Evolutionary conservation across 2,888 invertebrate genomes (phyloP).

Genomic region (Hetaerina titia): DNA sequence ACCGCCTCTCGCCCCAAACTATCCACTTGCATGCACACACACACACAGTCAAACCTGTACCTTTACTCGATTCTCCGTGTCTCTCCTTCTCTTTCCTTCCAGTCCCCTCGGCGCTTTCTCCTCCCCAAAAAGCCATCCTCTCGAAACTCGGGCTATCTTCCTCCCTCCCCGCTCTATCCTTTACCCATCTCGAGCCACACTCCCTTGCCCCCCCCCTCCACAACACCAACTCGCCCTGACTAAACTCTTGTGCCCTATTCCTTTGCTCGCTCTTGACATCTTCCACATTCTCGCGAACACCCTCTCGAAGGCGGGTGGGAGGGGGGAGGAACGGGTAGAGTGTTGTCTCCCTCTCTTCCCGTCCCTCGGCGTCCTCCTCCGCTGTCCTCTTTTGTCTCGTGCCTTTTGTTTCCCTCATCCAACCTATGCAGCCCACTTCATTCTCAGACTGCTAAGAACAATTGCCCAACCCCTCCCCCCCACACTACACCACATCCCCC

Average conservation of each 20-base stretch:
- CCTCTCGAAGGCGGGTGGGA: background rate
- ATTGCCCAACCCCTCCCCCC: background rate
- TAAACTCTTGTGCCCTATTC: constrained; percentile 15
- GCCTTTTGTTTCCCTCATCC: constrained; percentile 5
- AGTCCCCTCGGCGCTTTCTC: background rate
- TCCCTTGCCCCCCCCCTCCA: background rate
- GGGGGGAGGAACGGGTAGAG: background rate
- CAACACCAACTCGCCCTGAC: background rate
- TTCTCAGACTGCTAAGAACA: background rate
- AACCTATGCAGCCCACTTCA: constrained; percentile 21
- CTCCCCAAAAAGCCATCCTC: background rate
- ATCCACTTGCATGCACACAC: background rate
- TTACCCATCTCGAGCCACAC: background rate
- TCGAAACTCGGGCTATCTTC: background rate
- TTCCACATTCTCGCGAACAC: background rate
- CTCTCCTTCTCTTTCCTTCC: background rate
- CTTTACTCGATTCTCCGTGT: background rate
- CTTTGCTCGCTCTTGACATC: background rate
- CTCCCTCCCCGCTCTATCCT: background rate
- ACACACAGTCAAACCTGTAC: background rate
- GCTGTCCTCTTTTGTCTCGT: constrained; percentile 16
- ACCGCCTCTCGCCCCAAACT: background rate
- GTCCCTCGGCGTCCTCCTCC: background rate
- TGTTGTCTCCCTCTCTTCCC: background rate
- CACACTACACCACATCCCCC: background rate